phyloP scores from a whole-genome alignment of 1,140 invertebrate species.

The Heterodera schachtii region DNA sequence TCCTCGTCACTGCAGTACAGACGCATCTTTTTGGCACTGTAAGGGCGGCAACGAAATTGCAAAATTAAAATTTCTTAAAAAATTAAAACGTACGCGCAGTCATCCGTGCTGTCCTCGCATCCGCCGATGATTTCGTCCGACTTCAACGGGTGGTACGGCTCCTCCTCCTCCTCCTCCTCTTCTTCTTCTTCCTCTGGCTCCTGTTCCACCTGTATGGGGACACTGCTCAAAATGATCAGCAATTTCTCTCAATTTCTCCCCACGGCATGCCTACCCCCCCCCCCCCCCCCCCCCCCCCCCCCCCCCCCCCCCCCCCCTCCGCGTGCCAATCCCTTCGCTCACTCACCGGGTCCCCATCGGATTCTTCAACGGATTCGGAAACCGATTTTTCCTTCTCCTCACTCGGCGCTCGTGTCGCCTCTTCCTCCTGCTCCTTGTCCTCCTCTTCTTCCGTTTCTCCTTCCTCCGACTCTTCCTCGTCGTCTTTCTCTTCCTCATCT shows the following conservation, averaged over 20 bases:
- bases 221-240: background rate
- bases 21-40: background rate
- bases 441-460: background rate
- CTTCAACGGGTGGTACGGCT: background rate
- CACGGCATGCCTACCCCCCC: background rate
- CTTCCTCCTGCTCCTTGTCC: background rate
- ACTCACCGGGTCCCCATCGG: background rate
- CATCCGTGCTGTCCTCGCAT: background rate
- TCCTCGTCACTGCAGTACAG: constrained; percentile 6
- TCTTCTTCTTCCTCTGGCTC: background rate
- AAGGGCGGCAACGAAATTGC: background rate
- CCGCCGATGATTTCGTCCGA: background rate
- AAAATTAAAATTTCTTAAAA: background rate
- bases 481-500: background rate
- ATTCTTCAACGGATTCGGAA: background rate
- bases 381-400: background rate
- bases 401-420: background rate
- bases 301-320: no score
- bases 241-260: background rate
- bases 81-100: background rate
- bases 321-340: no score
- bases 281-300: no score
- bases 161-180: background rate
- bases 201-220: background rate
- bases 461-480: constrained; percentile 6